Evolutionary conservation across 2,797 vertebrate genomes (phyloP).

Genomic region (Sebastes umbrosus): DNA sequence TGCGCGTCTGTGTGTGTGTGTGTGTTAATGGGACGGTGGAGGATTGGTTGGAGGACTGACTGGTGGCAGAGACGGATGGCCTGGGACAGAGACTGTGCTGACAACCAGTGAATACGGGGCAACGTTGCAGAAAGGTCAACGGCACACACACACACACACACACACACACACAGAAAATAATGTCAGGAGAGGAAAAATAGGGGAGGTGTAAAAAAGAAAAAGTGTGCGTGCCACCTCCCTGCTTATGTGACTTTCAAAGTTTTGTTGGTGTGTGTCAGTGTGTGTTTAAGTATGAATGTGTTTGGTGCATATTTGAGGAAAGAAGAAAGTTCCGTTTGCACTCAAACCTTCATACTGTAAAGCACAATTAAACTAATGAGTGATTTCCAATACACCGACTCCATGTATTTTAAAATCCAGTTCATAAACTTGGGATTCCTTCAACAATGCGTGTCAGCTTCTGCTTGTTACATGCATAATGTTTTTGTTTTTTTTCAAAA

Average conservation of each 20-base stretch:
- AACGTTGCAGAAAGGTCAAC: conserved; percentile 97
- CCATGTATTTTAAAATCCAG: background rate
- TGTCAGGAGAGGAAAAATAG: conserved; percentile 70
- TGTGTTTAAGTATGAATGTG: conserved; percentile 16
- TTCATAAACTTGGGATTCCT: background rate
- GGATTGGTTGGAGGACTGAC: conserved; percentile 93
- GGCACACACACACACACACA: conserved; percentile 15
- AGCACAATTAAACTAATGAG: background rate
- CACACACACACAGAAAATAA: conserved; percentile 44
- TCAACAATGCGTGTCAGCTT: background rate
- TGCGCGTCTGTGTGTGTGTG: conserved; percentile 30
- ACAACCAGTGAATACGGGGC: conserved; percentile 94
- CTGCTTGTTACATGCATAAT: no score
- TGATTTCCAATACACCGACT: background rate
- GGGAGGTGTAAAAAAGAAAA: conserved; percentile 35
- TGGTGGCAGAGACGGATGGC: conserved; percentile 96
- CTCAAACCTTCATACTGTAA: background rate
- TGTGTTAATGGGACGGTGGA: conserved; percentile 89
- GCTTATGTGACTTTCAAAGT: conserved; percentile 79
- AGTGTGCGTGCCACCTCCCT: conserved; percentile 40
- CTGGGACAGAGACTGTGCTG: conserved; percentile 92
- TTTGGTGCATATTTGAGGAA: conserved; percentile 6
- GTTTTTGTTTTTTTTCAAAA: no score
- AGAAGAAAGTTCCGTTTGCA: background rate
- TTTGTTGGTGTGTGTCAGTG: conserved; percentile 48